Conservation (phyloP, 2,113 vertebrate species). For the Baryphthengus martii region DNA sequence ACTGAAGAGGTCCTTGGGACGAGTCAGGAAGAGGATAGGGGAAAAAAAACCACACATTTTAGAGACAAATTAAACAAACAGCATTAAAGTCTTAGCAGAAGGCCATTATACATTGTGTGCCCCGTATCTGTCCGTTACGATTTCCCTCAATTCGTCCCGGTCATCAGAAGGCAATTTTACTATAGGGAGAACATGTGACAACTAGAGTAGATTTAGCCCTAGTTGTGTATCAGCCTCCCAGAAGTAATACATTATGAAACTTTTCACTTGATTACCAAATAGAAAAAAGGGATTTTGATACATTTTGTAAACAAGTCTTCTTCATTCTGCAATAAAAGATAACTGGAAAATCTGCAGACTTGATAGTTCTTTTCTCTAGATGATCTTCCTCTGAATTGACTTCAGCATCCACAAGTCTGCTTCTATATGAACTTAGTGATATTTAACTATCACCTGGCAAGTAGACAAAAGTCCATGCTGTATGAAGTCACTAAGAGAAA, state of each 20-base stretch:
- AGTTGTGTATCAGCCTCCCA: constrained; percentile 92
- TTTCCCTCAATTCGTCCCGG: constrained; percentile 94
- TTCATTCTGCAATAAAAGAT: neutral
- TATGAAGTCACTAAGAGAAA: neutral
- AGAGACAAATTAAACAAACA: neutral
- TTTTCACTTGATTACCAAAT: neutral
- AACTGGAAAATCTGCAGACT: neutral
- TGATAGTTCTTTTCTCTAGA: neutral
- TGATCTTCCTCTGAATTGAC: neutral
- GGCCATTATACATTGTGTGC: constrained; percentile 75
- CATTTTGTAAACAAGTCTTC: neutral
- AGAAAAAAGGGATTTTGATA: neutral
- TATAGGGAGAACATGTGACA: constrained; percentile 89
- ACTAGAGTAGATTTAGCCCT: constrained; percentile 78
- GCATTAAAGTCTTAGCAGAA: neutral
- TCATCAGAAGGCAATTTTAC: constrained; percentile 92
- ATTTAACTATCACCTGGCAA: neutral
- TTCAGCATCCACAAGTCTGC: neutral
- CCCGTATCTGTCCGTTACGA: constrained; percentile 99
- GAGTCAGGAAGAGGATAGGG: rapidly evolving
- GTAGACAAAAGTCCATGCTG: neutral
- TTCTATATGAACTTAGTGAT: neutral
- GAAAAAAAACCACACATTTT: neutral
- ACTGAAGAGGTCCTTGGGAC: neutral
- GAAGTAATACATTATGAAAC: neutral